Percentiles rank a stretch among this genome's conserved stretches.
Conservation (phyloP, 92 coral and sea anemone genomes). For the Epizoanthus scotinus region DNA sequence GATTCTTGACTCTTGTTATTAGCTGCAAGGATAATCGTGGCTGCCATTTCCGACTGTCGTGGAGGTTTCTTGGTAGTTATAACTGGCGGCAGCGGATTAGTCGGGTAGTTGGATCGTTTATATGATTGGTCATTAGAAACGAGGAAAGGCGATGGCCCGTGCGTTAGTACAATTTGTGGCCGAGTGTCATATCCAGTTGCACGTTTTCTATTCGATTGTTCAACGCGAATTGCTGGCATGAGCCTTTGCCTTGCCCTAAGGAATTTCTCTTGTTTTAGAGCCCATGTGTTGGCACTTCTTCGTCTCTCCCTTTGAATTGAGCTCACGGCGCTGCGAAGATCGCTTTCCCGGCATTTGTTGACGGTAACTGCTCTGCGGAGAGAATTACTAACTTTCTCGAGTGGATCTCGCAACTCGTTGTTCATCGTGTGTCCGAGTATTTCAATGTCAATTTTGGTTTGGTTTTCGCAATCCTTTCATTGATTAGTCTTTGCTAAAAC, state of each 20-base stretch:
- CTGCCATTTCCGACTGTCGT: slow-evolving; percentile 15
- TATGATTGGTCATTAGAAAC: not conserved
- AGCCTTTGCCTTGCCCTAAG: slow-evolving; percentile 76
- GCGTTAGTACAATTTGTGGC: not conserved
- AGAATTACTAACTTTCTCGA: slow-evolving; percentile 82
- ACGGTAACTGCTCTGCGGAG: slow-evolving; percentile 87
- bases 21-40: slow-evolving; percentile 7
- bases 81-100: slow-evolving; percentile 8
- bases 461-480: not conserved
- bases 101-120: not conserved
- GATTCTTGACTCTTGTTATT: not conserved
- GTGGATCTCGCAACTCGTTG: slow-evolving; percentile 80
- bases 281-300: slow-evolving; percentile 77
- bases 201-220: not conserved
- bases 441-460: not conserved
- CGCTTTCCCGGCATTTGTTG: slow-evolving; percentile 81
- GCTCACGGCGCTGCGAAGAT: slow-evolving; percentile 72
- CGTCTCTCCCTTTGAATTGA: slow-evolving; percentile 80
- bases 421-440: slow-evolving; percentile 45
- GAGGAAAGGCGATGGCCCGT: slow-evolving; percentile 10
- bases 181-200: not conserved
- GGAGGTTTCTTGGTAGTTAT: slow-evolving; percentile 12
- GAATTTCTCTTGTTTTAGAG: slow-evolving; percentile 79
- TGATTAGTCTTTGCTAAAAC: not conserved
- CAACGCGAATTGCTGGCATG: slow-evolving; percentile 54